These are phyloP conservation scores for Bryconaethiops microstoma DNA, from an alignment of 2,797 vertebrate species.

Conservation along the genomic window DNA sequence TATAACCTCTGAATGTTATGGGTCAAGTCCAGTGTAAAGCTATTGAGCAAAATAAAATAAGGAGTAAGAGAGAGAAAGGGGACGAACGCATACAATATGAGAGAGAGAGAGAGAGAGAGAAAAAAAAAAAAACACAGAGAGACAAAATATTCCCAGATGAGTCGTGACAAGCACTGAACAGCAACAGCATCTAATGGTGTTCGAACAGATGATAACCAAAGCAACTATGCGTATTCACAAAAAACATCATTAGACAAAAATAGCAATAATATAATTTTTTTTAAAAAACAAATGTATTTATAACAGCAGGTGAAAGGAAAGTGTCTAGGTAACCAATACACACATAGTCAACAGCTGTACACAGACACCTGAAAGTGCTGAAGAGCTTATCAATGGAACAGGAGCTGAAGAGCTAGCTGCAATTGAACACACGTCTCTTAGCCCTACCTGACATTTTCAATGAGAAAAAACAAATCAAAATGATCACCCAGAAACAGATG, in stretches of 20 bases:
- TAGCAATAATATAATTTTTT: not conserved
- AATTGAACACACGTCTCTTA: not conserved
- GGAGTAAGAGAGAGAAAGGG: not conserved
- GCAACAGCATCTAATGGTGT: not conserved
- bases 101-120: not conserved
- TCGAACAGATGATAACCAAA: not conserved
- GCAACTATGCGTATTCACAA: not conserved
- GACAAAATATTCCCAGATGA: not conserved
- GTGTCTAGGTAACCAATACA: not conserved
- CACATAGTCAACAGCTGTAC: not conserved
- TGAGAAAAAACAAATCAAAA: not conserved
- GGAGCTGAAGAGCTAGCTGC: not conserved
- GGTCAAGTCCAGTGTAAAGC: slow-evolving; percentile 29
- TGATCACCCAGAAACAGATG: not conserved
- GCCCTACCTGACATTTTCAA: not conserved
- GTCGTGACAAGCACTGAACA: not conserved
- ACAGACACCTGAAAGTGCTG: slow-evolving; percentile 2
- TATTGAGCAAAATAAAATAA: slow-evolving; percentile 19
- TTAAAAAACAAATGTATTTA: not conserved
- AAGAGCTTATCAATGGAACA: not conserved
- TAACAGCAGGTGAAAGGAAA: not conserved
- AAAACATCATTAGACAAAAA: not conserved
- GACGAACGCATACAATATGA: too few species aligned
- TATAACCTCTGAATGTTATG: not conserved
- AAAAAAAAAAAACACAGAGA: not conserved